Base-by-base conservation (phyloP, 2,797 vertebrate genomes). In the Meriones psammophilus region DNA sequence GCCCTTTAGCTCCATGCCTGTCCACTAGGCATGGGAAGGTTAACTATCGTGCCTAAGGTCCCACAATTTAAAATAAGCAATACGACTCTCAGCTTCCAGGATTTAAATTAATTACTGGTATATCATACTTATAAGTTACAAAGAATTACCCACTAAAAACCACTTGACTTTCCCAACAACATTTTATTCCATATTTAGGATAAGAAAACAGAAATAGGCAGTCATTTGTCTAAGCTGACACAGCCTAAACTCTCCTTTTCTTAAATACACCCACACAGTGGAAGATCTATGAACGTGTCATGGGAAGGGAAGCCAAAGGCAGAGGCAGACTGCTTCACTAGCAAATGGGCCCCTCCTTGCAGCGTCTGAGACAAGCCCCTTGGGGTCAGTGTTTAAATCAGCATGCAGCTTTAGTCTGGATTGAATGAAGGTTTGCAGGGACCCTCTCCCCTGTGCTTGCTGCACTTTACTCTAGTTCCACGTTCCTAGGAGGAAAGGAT, bases 191-290 rank as follows among this genome's bases (percentile, higher is more conserved):
- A 10, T 69, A 54, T 78, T 30, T 71, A 79, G 90, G 69, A 66
- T 62, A 86, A 93, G 94, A 58, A 88, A 92, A 74, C 39, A 83
- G 92, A 88, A 89, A 62, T 6, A 88, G 60, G 30, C 12, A 26
- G 42, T 92, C 88, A 89, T 83, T 46, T 92, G 12, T 91, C 50
- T 62, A 60, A 1, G 22, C 46, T 9, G 33, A 73, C 46, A 85
- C 0, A 50, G 66, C 13, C 54, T 15, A 91, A 92, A 83, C 24
- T 62, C 5, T 18, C 30, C 4, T 20, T 64, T 15, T 92, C 26
- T 62, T 46, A 64, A 56, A 86, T 24, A 88, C 7, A 76, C 17
- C 6, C 2, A 3, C 15, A 42, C 84, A 26, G 50, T 69, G 36
- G 64, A 73, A 79, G 93, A 69, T 64, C 64, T n/a, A 33, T 3